These are phyloP conservation scores for Tragelaphus oryx DNA, from an alignment of 2,797 vertebrate species.

Conservation along the genomic window DNA sequence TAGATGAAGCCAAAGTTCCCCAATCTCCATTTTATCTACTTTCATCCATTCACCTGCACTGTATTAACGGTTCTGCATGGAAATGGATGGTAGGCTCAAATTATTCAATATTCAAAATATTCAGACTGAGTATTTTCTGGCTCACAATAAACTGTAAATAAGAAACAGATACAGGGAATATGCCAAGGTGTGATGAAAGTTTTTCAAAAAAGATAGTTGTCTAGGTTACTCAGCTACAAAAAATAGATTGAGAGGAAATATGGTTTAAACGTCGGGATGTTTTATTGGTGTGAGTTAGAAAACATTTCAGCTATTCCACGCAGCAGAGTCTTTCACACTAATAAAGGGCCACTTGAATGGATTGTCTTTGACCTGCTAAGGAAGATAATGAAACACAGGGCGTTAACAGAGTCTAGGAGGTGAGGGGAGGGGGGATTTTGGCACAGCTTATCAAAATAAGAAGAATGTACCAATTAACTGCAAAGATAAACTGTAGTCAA, in stretches of 20 bases:
- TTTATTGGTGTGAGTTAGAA: slow-evolving; percentile 46
- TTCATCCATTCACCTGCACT: not conserved
- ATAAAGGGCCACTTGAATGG: slow-evolving; percentile 40
- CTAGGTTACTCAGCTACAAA: slow-evolving; percentile 59
- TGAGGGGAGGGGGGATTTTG: not conserved
- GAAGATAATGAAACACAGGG: slow-evolving; percentile 38
- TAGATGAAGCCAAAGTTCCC: not conserved
- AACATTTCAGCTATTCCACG: slow-evolving; percentile 18
- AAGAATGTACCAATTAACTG: slow-evolving; percentile 60
- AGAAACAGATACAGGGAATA: slow-evolving; percentile 52
- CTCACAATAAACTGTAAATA: slow-evolving; percentile 59
- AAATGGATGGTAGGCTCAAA: slow-evolving; percentile 20
- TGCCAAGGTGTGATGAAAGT: slow-evolving; percentile 51
- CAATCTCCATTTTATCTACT: not conserved
- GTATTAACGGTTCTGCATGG: not conserved
- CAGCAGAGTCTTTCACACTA: not conserved
- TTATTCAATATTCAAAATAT: too few species aligned
- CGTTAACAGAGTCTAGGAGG: slow-evolving; percentile 24
- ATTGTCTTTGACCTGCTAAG: slow-evolving; percentile 61
- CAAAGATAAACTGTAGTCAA: slow-evolving; percentile 60
- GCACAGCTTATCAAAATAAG: slow-evolving; percentile 58
- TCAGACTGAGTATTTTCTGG: slow-evolving; percentile 37
- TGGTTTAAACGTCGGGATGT: slow-evolving; percentile 20
- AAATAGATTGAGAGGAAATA: slow-evolving; percentile 23
- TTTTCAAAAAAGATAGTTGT: slow-evolving; percentile 56